Evolutionary conservation across 1,140 invertebrate species (phyloP).

Genomic region (Lepidurus apus): DNA sequence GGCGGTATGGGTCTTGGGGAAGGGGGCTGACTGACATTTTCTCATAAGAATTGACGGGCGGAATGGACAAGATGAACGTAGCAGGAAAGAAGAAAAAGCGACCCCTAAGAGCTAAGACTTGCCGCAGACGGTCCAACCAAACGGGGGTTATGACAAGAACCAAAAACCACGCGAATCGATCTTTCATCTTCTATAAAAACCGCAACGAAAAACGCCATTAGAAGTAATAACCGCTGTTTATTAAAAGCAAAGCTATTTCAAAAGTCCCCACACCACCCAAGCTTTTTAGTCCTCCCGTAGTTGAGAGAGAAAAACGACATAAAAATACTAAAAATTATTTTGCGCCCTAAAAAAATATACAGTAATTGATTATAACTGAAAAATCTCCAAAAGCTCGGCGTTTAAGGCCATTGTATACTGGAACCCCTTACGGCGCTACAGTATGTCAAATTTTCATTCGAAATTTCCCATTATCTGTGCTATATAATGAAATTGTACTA

Average conservation of each 20-base stretch:
- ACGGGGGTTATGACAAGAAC: background rate
- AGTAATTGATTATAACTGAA: too few species aligned
- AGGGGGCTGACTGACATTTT: background rate
- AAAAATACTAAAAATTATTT: too few species aligned
- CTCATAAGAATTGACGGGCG: slow-evolving; percentile 17
- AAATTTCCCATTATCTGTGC: too few species aligned
- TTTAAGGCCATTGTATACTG: too few species aligned
- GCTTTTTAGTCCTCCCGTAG: background rate
- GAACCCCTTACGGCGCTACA: too few species aligned
- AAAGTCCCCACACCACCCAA: background rate
- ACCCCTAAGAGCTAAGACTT: background rate
- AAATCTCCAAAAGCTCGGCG: too few species aligned
- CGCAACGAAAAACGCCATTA: background rate
- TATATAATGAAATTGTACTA: too few species aligned
- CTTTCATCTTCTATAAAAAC: slow-evolving; percentile 2
- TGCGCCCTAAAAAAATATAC: too few species aligned
- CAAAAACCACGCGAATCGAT: slow-evolving; percentile 4
- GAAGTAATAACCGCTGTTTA: background rate
- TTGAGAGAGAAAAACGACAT: background rate
- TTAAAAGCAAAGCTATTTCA: background rate
- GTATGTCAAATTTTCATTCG: too few species aligned
- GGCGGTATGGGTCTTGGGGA: background rate
- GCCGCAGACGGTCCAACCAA: background rate
- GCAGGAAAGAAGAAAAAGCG: background rate
- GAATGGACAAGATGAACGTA: slow-evolving; percentile 13